Percentiles rank a stretch among this genome's conserved stretches.
phyloP scores from a whole-genome alignment of 2,113 vertebrate species.

The Dipodomys spectabilis region DNA sequence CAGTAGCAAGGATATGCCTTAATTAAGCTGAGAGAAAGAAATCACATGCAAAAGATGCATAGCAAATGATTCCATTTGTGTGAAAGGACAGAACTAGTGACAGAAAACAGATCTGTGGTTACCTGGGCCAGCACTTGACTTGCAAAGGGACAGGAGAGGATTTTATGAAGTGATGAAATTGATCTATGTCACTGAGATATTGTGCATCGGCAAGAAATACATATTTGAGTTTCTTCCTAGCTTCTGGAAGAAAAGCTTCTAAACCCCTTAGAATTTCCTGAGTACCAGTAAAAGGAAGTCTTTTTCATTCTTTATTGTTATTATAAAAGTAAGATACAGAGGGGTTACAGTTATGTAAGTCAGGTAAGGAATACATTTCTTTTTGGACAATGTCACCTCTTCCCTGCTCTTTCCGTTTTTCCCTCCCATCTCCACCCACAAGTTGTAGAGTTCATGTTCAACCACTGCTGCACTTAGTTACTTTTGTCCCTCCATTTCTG shows the following conservation, averaged over 20 bases:
- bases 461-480: too few species aligned
- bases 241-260: background rate
- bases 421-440: too few species aligned
- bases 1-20: background rate
- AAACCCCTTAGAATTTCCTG: background rate
- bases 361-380: too few species aligned
- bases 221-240: too few species aligned
- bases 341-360: too few species aligned
- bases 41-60: background rate
- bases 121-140: background rate
- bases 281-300: too few species aligned
- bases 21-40: background rate
- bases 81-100: background rate
- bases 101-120: too few species aligned
- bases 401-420: too few species aligned
- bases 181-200: background rate
- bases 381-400: too few species aligned
- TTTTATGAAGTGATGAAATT: background rate
- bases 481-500: too few species aligned
- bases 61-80: rapidly evolving
- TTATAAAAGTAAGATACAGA: background rate
- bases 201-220: background rate
- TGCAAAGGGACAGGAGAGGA: background rate
- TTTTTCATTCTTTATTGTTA: too few species aligned
- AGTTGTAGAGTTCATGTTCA: too few species aligned